Base-by-base conservation (phyloP, 2,113 vertebrate species). In the Nannobrachium achirus region DNA sequence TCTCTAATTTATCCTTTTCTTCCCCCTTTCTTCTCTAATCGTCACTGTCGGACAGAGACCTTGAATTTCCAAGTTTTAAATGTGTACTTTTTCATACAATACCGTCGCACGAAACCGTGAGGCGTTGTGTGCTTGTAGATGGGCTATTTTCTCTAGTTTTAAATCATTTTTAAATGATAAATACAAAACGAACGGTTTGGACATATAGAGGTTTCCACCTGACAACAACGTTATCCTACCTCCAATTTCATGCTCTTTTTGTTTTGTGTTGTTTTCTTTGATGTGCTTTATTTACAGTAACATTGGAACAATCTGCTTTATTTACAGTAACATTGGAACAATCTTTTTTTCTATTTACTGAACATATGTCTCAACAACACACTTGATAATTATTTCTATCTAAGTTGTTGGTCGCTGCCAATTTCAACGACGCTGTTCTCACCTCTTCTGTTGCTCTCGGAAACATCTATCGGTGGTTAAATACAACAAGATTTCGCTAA, bases 401-500 rank as follows among this genome's bases (percentile, higher is more conserved):
- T 64, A 66, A 71, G 60, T 68, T 45, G 19, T 56, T 66, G 0
- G 20, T 13, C 20, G 13, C 1, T 73, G 83, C 78, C 76, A 86
- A 73, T 78, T 79, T 78, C 65, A 69, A 48, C 76, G 56, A 66
- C 46, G 20, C 61, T 78, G 44, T 80, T 81, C 42, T 73, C 13
- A 4, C 74, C 59, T 74, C 82, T 82, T 86, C 74, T 88, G 86
- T 79, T 86, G 68, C 81, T 85, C 81, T 80, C 75, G 71, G 55
- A 71, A 69, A 73, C 75, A n/a, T 83, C 60, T 80, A 55, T 73
- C 50, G 48, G 55, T 69, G 56, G 46, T 66, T 71, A 70, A 75
- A 63, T 61, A 74, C 13, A 14, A 52, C 25, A 8, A 48, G 19
- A 38, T 59, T 33, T 61, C 19, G 66, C 50, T 40, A 57, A 74